Base-by-base conservation (phyloP, 2,888 invertebrate species). In the Campoplex nolae region DNA sequence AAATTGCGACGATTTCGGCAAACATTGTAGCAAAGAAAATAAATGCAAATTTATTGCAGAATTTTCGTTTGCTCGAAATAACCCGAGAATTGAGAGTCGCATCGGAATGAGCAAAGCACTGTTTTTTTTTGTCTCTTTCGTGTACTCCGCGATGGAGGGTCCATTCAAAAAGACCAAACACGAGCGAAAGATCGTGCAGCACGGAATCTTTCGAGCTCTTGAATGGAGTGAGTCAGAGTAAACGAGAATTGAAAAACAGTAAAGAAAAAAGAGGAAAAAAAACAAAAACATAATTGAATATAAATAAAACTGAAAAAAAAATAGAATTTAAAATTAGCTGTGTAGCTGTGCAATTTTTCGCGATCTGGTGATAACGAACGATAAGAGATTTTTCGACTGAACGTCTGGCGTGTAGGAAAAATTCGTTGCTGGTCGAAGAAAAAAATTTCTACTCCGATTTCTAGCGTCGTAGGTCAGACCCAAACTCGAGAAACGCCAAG, bases 351-450 rank as follows among this genome's bases (percentile, higher is more conserved):
- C 58, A 79, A 28, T 16, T 56, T 79, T 74, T 51, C 45, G 58
- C 13, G 45, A 9, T 9, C 58, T 45, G 11, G 71, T 73, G 73
- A 81, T 65, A 85, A 82, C 35, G 77, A 77, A 77, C 71, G 81
- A 85, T 85, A 85, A 73, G 67, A 81, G 16, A 3, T 11, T n/a
- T 35, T 8, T 56, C 18, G 48, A 48, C 28, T 51, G 54, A 38
- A 11, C 13, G n/a, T 68, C 9, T 18, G n/a, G 32, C 54, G 28
- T 32, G 28, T 32, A 38, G 23, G 18, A 51, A 68, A 51, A 67
- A 54, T 4, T 13, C 23, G 38, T 62, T 58, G 58, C 11, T 28
- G 58, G 68, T 32, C 7, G 58, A 23, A 42, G 65, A 73, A 70
- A 76, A 32, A 32, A 42, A 48, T 71, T 58, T 32, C 28, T 38